Evolutionary conservation across 1,140 invertebrate genomes (phyloP), one percentile per base, ranked within the genome.

Genomic region (Phenacoccus solenopsis): DNA sequence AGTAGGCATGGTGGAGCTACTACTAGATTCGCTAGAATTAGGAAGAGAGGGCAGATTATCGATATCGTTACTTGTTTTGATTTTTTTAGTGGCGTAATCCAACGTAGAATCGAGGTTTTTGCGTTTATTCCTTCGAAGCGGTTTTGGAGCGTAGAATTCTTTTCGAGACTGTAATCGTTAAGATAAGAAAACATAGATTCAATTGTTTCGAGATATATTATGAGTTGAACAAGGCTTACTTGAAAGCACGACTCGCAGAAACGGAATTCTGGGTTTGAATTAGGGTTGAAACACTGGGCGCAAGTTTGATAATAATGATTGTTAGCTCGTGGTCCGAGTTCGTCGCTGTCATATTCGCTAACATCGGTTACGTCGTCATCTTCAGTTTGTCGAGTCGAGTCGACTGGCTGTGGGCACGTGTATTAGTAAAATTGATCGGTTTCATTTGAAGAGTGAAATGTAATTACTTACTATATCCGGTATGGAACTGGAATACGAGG

Each of bases 181-280:
- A n/a, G n/a, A n/a, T n/a, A n/a, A n/a, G n/a, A 49, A 49, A 49
- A n/a, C 16, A 4, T 2, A 9, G 16, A 49, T 9, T 49, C 16
- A 49, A 16, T 9, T 16, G 20, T n/a, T n/a, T 5, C 30, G 20
- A 49, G 20, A 49, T 49, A 49, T 3, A 16, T 16, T 2, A 49
- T 49, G 16, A 49, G n/a, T 49, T 49, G 20, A 16, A 10, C 12
- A 16, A 9, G 3, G 22, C 59, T 64, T 64, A 64, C 59, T 16
- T 64, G 59, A 22, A 24, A 64, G 25, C 59, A 64, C 13, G 59
- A 64, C 22, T 64, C 22, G 20, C 59, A 64, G 25, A 64, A 64
- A 4, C 25, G 59, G 25, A 64, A 64, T 10, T 20, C 59, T 10
- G 59, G 59, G 25, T 64, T 64, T 3, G 21, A 2, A 27, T 64